Base-by-base conservation (phyloP, 2,888 invertebrate genomes). In the Cataglyphis livida region DNA sequence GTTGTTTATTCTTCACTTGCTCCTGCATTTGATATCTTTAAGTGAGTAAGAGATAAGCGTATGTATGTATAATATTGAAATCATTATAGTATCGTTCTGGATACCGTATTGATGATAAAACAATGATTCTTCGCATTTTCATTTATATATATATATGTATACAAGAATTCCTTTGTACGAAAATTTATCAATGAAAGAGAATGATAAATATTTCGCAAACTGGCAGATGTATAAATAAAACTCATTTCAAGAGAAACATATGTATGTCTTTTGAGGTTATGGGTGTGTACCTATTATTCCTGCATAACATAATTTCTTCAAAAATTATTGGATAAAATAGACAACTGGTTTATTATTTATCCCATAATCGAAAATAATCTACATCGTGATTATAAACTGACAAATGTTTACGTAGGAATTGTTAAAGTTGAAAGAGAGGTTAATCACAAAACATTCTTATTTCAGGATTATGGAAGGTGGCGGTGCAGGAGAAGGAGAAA, bases 401-500 rank as follows among this genome's bases (percentile, higher is more conserved):
- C 54, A 15, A 71, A 51, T 7, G 5, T 32, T 35, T 15, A 32
- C 15, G 7, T 0, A 62, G 21, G 15, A 12, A 1, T 18, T 1
- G 1, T 18, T 7, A 12, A 1, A 10, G 3, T 18, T 5, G 6
- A 3, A 15, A 0, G n/a, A 57, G 15, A 32, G 41, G 32, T 61
- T 61, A 25, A 35, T 48, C 3, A 12, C 6, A 59, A 32, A 18
- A 12, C 15, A 21, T 21, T 70, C n/a, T n/a, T 51, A n/a, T 86
- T 88, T 12, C 71, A 93, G 92, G 83, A 84, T 74, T 48, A 94
- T 94, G 94, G 94, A 94, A 57, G 90, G 95, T 95, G 90, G 95
- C 95, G 87, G 93, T 75, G 93, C 92, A 95, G 84, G 96, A 95
- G 97, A 97, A 84, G 97, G 97, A 95, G 97, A 97, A 81, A 96